Percentiles rank a stretch among this genome's conserved stretches.
Conservation (phyloP, 2,888 invertebrate species). For the Melipona beecheii region DNA sequence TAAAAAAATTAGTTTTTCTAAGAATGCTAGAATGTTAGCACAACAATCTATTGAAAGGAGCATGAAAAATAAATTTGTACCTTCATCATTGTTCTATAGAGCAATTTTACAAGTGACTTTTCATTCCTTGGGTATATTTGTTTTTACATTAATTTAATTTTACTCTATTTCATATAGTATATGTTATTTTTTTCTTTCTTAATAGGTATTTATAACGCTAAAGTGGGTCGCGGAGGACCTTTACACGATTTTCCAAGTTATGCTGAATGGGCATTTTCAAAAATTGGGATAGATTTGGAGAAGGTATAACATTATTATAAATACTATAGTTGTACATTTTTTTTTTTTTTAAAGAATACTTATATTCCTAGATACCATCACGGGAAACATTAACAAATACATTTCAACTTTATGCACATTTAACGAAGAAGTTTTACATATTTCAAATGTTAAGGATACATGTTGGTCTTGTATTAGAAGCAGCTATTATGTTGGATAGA, state of each 20-base stretch:
- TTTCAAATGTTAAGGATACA: constrained; percentile 92
- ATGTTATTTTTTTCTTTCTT: constrained; percentile 48
- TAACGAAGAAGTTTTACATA: constrained; percentile 87
- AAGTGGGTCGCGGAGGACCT: constrained; percentile 88
- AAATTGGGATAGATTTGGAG: constrained; percentile 86
- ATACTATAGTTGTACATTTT: not conserved
- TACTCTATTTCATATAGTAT: not conserved
- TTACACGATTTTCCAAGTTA: constrained; percentile 89
- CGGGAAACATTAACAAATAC: constrained; percentile 83
- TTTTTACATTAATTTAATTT: constrained; percentile 15
- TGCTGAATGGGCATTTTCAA: constrained; percentile 87
- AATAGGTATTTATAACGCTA: constrained; percentile 83
- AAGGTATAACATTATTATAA: constrained; percentile 74
- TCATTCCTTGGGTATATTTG: constrained; percentile 73
- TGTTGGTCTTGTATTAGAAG: constrained; percentile 92
- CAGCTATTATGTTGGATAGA: constrained; percentile 92
- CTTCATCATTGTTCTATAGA: constrained; percentile 90
- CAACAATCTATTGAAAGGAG: constrained; percentile 93
- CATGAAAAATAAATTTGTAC: constrained; percentile 86
- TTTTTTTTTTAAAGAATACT: not conserved
- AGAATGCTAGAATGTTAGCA: constrained; percentile 93
- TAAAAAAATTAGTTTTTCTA: constrained; percentile 71
- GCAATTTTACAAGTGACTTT: constrained; percentile 89
- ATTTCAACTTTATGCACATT: constrained; percentile 81
- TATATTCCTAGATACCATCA: constrained; percentile 80